Evolutionary conservation across 1,140 invertebrate species (phyloP).

Genomic region (Contarinia nasturtii): DNA sequence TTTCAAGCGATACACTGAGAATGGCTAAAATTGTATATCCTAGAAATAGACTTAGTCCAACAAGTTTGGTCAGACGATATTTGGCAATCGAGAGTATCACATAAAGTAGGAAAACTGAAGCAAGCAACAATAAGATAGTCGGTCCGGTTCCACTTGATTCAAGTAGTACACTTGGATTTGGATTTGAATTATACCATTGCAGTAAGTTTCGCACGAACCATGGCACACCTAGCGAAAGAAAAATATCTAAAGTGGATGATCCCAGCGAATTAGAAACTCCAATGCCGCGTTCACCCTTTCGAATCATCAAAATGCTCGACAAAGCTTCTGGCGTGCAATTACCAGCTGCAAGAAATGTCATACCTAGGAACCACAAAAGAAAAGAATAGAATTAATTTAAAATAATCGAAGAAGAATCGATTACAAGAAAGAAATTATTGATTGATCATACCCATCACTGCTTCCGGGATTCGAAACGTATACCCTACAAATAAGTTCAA

Average conservation of each 20-base stretch:
- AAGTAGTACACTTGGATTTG: slow-evolving; percentile 25
- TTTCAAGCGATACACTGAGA: slow-evolving; percentile 22
- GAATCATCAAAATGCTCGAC: slow-evolving; percentile 60
- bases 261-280: slow-evolving; percentile 70
- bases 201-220: slow-evolving; percentile 56
- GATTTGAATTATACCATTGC: slow-evolving; percentile 9
- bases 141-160: slow-evolving; percentile 31
- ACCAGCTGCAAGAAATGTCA: slow-evolving; percentile 67
- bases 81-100: slow-evolving; percentile 29
- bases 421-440: too few relatives aligned
- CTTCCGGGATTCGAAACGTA: slow-evolving; percentile 58
- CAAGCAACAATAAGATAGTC: slow-evolving; percentile 35
- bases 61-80: slow-evolving; percentile 32
- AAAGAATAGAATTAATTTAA: too few relatives aligned
- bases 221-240: slow-evolving; percentile 67
- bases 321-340: slow-evolving; percentile 79
- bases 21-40: slow-evolving; percentile 35
- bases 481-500: slow-evolving; percentile 30
- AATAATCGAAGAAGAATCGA: too few relatives aligned
- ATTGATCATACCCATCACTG: slow-evolving; percentile 61
- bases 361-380: too few relatives aligned
- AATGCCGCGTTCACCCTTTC: slow-evolving; percentile 64
- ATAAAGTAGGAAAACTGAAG: slow-evolving; percentile 35
- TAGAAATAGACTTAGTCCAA: slow-evolving; percentile 35
- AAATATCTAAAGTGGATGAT: slow-evolving; percentile 66